These are phyloP conservation scores for Mallotus villosus DNA, from an alignment of 2,797 vertebrate genomes.

Conservation along the genomic window DNA sequence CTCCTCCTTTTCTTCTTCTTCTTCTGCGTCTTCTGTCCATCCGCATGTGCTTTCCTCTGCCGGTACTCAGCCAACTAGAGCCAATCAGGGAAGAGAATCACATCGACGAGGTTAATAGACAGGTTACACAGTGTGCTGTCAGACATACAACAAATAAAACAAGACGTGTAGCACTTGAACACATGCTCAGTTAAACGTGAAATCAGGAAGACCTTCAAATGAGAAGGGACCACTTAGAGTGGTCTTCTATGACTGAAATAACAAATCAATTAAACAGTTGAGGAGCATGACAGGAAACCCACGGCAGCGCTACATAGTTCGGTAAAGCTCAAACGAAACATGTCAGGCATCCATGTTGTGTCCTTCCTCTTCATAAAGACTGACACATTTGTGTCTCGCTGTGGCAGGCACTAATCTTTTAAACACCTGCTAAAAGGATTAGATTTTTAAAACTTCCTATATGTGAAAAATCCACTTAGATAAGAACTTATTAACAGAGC, in stretches of 20 bases:
- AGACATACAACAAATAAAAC: background rate
- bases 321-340: conserved; percentile 62
- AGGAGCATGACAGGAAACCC: conserved; percentile 31
- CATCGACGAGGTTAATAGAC: background rate
- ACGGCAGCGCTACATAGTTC: conserved; percentile 61
- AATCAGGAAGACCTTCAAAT: background rate
- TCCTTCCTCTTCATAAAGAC: conserved; percentile 39
- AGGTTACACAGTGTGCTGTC: background rate
- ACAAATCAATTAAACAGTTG: background rate
- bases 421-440: conserved; percentile 64
- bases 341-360: conserved; percentile 31
- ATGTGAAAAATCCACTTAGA: conserved; percentile 18
- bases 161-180: background rate
- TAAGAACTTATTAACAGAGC: background rate
- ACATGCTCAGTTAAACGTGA: background rate
- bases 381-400: conserved; percentile 49
- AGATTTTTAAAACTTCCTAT: conserved; percentile 49
- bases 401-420: conserved; percentile 61
- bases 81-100: background rate
- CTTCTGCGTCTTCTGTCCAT: conserved; percentile 89
- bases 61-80: conserved; percentile 91
- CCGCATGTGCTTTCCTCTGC: conserved; percentile 86
- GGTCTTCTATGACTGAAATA: too few relatives aligned
- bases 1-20: conserved; percentile 86
- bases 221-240: too few relatives aligned